These are phyloP conservation scores for Acanthochromis polyacanthus DNA, from an alignment of 2,113 vertebrate genomes.

Conservation along the genomic window DNA sequence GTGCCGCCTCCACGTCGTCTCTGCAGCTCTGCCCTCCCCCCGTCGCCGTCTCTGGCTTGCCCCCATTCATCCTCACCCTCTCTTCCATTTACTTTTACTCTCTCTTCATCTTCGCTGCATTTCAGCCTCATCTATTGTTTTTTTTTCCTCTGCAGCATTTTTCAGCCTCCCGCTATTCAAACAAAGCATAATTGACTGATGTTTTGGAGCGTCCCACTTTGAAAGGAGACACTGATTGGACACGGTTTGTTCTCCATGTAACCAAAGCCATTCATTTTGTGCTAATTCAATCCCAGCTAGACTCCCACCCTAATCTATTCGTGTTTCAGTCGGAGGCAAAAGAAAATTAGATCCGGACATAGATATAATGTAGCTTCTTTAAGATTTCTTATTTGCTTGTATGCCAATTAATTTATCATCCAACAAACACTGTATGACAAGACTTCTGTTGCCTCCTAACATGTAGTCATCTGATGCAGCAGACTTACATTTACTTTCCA, in stretches of 20 bases:
- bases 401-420: constrained; percentile 45
- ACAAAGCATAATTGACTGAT: constrained; percentile 65
- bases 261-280: constrained; percentile 64
- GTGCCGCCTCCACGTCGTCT: constrained; percentile 20
- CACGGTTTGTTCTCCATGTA: constrained; percentile 56
- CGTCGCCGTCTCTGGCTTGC: constrained; percentile 3
- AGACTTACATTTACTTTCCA: constrained; percentile 22
- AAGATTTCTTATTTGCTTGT: constrained; percentile 39
- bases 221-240: constrained; percentile 66
- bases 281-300: constrained; percentile 61
- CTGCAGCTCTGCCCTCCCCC: constrained; percentile 14
- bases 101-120: constrained; percentile 25
- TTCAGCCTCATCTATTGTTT: constrained; percentile 50
- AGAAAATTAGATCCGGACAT: constrained; percentile 53
- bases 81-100: constrained; percentile 29
- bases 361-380: constrained; percentile 26
- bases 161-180: constrained; percentile 40
- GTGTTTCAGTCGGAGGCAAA: constrained; percentile 48
- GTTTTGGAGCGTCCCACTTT: constrained; percentile 47
- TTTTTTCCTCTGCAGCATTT: constrained; percentile 46
- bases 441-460: constrained; percentile 18
- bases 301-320: constrained; percentile 51
- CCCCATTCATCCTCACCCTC: constrained; percentile 38
- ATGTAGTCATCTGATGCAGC: constrained; percentile 44
- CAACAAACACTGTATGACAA: constrained; percentile 39